Evolutionary conservation across 1,140 invertebrate genomes (phyloP), one percentile per base, ranked within the genome.

Genomic region (Varroa destructor): DNA sequence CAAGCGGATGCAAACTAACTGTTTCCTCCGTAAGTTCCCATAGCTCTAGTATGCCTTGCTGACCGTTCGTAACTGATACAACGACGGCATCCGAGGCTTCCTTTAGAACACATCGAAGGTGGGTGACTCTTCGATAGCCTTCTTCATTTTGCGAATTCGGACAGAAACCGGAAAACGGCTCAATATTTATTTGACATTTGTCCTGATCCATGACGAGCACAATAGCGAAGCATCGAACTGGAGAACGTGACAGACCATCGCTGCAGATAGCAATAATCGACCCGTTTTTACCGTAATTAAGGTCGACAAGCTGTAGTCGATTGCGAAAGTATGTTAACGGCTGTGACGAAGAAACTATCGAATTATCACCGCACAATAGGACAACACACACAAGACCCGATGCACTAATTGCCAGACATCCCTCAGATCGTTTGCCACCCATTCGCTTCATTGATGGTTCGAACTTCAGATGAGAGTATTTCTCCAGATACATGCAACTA

Each of bases 11-110:
- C 0, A 93, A 84, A 0, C 84, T 84, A 72, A 90, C 84, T 4
- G 86, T 82, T 61, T 90, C 87, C 76, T 92, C 89, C 5, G 86
- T 83, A 5, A 93, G 80, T 76, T 91, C 89, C 91, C 91, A 95
- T 5, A 93, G 83, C 78, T 93, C 88, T 14, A 93, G 82, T 58
- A 86, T 84, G 76, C 87, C 86, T 37, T 67, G 61, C 46, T 67
- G 61, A 2, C 61, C 61, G 37, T 67, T 67, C 12, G 61, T 67
- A 12, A 67, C 86, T 56, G 85, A 84, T 6, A 91, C 85, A 57
- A 90, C 84, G 10, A 91, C 79, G 0, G 88, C 87, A 81, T 93
- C 90, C 3, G 87, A 86, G 77, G 88, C 88, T 77, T 91, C 90
- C 36, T 86, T 82, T 10, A 87, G 84, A 64, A 89, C 86, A 84